Conservation (phyloP, 2,797 vertebrate species). For the Lateolabrax maculatus region DNA sequence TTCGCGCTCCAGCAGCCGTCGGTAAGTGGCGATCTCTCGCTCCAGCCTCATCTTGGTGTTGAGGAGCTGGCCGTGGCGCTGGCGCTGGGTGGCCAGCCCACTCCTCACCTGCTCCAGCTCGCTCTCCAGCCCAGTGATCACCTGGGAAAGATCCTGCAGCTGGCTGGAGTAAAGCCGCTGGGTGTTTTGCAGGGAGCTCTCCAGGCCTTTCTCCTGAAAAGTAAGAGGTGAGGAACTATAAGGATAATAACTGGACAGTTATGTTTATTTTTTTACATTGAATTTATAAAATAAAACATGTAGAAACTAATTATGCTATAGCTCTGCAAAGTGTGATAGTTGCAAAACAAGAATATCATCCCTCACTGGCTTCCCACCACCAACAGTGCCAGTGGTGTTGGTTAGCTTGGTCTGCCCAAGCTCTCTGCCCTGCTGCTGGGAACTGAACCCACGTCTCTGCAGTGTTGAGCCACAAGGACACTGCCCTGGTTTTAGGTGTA, state of each 20-base stretch:
- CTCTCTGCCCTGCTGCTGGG: neutral
- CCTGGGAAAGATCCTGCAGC: conserved; percentile 89
- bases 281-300: neutral
- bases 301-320: neutral
- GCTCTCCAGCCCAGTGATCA: conserved; percentile 89
- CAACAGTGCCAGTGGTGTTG: neutral
- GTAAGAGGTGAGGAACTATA: neutral
- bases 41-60: conserved; percentile 97
- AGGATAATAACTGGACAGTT: neutral
- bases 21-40: conserved; percentile 93
- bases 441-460: neutral
- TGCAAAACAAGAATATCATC: neutral
- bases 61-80: conserved; percentile 92
- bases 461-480: neutral
- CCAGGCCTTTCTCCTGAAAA: conserved; percentile 92
- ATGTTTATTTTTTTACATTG: neutral
- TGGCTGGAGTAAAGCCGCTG: conserved; percentile 91
- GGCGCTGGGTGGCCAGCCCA: conserved; percentile 91
- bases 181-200: conserved; percentile 89
- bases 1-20: conserved; percentile 92
- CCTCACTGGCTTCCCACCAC: neutral
- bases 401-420: neutral
- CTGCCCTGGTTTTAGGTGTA: neutral
- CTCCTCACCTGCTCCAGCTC: conserved; percentile 91
- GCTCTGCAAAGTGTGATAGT: neutral